phyloP scores from a whole-genome alignment of 1,140 invertebrate genomes.

The Triops cancriformis region DNA sequence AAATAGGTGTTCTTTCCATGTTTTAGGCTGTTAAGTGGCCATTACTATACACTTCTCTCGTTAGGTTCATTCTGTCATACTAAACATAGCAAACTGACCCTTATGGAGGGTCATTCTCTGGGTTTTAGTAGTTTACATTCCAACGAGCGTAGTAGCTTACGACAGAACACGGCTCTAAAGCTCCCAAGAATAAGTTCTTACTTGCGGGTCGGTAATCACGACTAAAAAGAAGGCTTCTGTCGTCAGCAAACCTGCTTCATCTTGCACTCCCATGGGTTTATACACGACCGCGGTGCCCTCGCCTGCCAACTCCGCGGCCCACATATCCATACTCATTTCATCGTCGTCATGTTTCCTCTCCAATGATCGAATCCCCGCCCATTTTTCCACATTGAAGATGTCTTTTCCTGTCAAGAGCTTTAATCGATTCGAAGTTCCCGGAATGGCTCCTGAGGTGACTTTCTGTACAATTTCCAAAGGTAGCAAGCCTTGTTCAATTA shows the following conservation, averaged over 20 bases:
- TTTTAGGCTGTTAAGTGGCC: no score
- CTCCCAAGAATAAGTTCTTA: background rate
- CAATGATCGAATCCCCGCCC: constrained; percentile 5
- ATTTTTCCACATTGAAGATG: constrained; percentile 19
- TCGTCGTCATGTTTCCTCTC: constrained; percentile 23
- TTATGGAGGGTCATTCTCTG: no score
- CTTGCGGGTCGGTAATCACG: constrained; percentile 21
- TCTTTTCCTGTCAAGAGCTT: constrained; percentile 12
- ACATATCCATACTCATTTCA: constrained; percentile 18
- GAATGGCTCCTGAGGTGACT: constrained; percentile 16
- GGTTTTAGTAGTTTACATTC: no score
- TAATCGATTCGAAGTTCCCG: constrained; percentile 21
- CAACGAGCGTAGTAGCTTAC: no score
- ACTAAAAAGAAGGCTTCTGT: constrained; percentile 21
- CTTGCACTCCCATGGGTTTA: constrained; percentile 16
- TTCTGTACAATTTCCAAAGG: constrained; percentile 22
- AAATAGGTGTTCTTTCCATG: no score
- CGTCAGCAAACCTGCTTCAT: background rate
- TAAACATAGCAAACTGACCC: no score
- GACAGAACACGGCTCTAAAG: no score
- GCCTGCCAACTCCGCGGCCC: background rate
- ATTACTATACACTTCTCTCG: no score
- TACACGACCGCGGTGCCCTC: constrained; percentile 14
- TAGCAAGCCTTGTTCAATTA: constrained; percentile 17
- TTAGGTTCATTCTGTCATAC: no score